Evolutionary conservation across 37 sponge, comb jelly and placozoan species (phyloP).

Genomic region (Cladorhizidae sp.): DNA sequence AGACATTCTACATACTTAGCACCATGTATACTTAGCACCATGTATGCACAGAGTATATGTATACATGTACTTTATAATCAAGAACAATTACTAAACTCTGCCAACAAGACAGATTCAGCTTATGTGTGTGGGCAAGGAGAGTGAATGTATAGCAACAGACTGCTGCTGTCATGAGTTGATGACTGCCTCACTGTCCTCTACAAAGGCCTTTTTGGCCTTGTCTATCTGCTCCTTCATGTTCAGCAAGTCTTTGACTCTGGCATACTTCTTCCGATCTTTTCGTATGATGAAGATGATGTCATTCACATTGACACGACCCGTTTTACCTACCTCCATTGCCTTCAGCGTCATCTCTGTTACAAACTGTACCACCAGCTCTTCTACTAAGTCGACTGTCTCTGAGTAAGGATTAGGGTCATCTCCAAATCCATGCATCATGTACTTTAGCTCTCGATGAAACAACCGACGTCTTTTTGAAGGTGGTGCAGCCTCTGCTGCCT

Average conservation of each 20-base stretch:
- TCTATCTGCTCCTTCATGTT: slow-evolving; percentile 97
- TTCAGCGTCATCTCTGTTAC: slow-evolving; percentile 87
- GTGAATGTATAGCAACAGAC: not conserved
- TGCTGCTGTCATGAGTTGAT: not conserved
- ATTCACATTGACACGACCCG: slow-evolving; percentile 88
- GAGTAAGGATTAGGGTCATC: slow-evolving; percentile 91
- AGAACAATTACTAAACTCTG: too few species aligned
- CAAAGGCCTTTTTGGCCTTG: slow-evolving; percentile 48
- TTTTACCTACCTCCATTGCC: slow-evolving; percentile 91
- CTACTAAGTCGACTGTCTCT: slow-evolving; percentile 91
- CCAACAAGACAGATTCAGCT: not conserved
- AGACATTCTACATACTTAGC: too few species aligned
- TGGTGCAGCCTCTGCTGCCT: slow-evolving; percentile 9
- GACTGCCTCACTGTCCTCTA: slow-evolving; percentile 24
- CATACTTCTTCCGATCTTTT: slow-evolving; percentile 92
- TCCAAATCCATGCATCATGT: slow-evolving; percentile 99
- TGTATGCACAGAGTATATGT: too few species aligned
- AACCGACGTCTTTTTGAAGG: slow-evolving; percentile 28
- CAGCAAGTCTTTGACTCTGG: slow-evolving; percentile 89
- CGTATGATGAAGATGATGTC: slow-evolving; percentile 91
- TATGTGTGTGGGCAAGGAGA: not conserved
- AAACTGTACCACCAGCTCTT: slow-evolving; percentile 90
- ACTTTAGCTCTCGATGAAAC: slow-evolving; percentile 82
- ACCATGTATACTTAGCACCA: too few species aligned
- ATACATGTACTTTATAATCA: too few species aligned